Evolutionary conservation across 2,888 invertebrate genomes (phyloP).

Genomic region (Griposia aprilina): DNA sequence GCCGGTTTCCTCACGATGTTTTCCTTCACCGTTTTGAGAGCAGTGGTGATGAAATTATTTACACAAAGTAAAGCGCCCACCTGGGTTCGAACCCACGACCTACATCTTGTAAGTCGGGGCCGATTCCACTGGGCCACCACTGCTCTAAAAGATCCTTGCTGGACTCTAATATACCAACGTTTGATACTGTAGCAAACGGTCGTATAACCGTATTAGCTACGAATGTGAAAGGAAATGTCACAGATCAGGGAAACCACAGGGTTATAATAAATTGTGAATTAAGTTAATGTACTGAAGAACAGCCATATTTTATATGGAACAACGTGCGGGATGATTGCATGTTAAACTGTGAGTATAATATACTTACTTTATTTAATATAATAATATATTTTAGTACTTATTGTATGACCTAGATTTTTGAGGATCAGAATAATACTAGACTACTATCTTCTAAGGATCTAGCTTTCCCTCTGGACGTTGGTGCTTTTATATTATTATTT

Average conservation of each 20-base stretch:
- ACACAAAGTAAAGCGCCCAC: too few species aligned
- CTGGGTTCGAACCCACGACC: too few species aligned
- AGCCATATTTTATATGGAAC: conserved; percentile 32
- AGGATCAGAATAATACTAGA: too few species aligned
- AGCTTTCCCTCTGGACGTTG: too few species aligned
- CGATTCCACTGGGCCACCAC: too few species aligned
- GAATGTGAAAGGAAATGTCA: conserved; percentile 39
- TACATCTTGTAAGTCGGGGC: too few species aligned
- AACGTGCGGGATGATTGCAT: conserved; percentile 11
- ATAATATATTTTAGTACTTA: not conserved
- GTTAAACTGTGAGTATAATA: not conserved
- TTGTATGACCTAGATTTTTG: not conserved
- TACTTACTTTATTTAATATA: not conserved
- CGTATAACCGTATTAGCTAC: not conserved
- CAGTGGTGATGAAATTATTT: too few species aligned
- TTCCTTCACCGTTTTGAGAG: too few species aligned
- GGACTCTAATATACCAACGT: not conserved
- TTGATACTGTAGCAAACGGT: not conserved
- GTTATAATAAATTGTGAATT: conserved; percentile 43
- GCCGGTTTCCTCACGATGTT: too few species aligned
- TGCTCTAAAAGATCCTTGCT: not conserved
- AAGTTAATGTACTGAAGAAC: conserved; percentile 36
- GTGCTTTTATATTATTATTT: too few species aligned
- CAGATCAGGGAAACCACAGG: conserved; percentile 36
- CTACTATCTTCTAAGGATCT: too few species aligned